Evolutionary conservation across 1,140 invertebrate genomes (phyloP).

Genomic region (Drosophila guanche): DNA sequence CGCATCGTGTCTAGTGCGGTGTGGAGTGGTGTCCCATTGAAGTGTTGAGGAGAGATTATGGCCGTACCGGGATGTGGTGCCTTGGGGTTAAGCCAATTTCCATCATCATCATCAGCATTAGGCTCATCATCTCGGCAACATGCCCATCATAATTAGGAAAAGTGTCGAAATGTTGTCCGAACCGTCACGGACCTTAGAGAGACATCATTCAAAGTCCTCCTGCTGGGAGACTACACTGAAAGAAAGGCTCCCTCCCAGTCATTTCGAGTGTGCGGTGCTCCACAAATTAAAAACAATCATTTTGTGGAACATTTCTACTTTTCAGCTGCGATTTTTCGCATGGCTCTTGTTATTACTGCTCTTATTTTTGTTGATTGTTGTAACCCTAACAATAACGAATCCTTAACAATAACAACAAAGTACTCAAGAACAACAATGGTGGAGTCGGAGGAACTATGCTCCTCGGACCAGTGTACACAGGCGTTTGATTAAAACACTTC

Average conservation of each 20-base stretch:
- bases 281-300: neutral
- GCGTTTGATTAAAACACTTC: constrained; percentile 72
- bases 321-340: constrained; percentile 41
- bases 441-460: constrained; percentile 17
- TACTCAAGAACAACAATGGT: constrained; percentile 32
- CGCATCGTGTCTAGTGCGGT: constrained; percentile 19
- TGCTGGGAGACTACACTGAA: constrained; percentile 20
- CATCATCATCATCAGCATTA: constrained; percentile 59
- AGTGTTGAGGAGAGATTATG: constrained; percentile 50
- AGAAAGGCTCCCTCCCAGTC: constrained; percentile 8
- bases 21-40: constrained; percentile 12
- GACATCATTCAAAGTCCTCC: constrained; percentile 19
- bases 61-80: constrained; percentile 28
- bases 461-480: constrained; percentile 37
- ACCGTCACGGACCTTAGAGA: constrained; percentile 22
- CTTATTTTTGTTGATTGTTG: constrained; percentile 39
- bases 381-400: constrained; percentile 39
- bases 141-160: constrained; percentile 80
- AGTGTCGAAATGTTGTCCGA: constrained; percentile 75
- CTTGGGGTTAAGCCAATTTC: constrained; percentile 57
- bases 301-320: constrained; percentile 6
- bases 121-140: constrained; percentile 58
- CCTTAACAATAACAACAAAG: constrained; percentile 41
- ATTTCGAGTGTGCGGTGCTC: neutral
- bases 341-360: constrained; percentile 6